Evolutionary conservation across 30 jellyfish, hydroid and myxozoan genomes (phyloP), one percentile per base, ranked within the genome.

Genomic region (Aurelia aurita complex sp. Pacific): DNA sequence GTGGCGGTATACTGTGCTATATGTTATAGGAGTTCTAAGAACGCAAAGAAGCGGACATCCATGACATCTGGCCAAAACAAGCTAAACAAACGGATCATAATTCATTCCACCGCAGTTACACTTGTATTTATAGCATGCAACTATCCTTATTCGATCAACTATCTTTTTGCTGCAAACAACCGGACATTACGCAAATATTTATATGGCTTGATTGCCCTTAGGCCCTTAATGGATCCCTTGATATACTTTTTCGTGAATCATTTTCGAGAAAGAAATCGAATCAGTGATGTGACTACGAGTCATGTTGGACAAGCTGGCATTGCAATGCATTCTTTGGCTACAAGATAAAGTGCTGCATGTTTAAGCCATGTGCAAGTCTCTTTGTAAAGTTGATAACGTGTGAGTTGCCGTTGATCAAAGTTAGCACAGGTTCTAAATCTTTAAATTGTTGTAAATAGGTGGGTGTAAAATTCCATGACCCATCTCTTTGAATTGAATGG

Each of bases 171-270:
- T 12, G 16, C 77, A 2, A 77, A 77, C 74, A 16, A 29, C 33
- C 67, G 74, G 13, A 52, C 62, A 12, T 65, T 77, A 4, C 67
- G 87, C 29, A 64, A 77, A 42, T 64, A 55, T 64, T 77, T 77
- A 7, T 77, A 77, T 34, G 87, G 76, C 23, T 42, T 77, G 18
- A 67, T 77, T 15, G 51, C 74, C 54, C 55, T 77, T 19, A 32
- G 87, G 77, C 77, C 87, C 10, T 68, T 77, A 8, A 32, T 77
- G 19, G 87, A 77, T 68, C 87, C 87, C 1, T 66, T 77, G 66
- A 50, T 77, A 9, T 77, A 77, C 77, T 61, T 60, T 64, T 77
- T 29, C n/a, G 23, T 77, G 76, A 59, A 77, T 61, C 77, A 50
- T 4, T n/a, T 17, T 4, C 74, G 67, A 10, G 69, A 42, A 10